A percentile compares a stretch with the other conserved stretches of the same genome.
Conservation (phyloP, 2,113 vertebrate genomes). For the Vombatus ursinus region DNA sequence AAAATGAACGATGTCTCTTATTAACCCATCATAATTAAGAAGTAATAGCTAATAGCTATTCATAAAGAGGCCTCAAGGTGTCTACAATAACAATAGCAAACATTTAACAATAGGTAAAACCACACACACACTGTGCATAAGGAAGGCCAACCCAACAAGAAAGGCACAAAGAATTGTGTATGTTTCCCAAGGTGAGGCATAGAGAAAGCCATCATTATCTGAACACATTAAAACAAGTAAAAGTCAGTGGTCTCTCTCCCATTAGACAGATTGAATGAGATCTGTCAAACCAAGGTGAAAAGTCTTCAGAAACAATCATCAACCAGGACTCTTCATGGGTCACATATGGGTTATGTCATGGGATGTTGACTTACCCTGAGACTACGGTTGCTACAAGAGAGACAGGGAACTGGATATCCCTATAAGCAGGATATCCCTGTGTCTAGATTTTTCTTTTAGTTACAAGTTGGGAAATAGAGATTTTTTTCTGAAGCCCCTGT, state of each 20-base stretch:
- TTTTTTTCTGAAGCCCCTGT: constrained; percentile 61
- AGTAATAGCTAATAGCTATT: constrained; percentile 67
- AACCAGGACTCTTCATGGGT: not conserved
- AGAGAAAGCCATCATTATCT: not conserved
- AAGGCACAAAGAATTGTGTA: not conserved
- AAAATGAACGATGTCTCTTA: constrained; percentile 75
- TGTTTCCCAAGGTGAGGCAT: not conserved
- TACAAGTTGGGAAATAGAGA: constrained; percentile 61
- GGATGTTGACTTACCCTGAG: not conserved
- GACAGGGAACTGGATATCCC: constrained; percentile 16
- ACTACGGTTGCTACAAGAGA: constrained; percentile 39
- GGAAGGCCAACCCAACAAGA: not conserved
- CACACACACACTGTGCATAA: constrained; percentile 57
- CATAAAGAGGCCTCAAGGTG: constrained; percentile 66
- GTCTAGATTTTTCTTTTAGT: constrained; percentile 50
- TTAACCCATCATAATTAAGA: constrained; percentile 77
- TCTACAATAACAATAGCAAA: constrained; percentile 59
- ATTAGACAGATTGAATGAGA: not conserved
- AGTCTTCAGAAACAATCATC: constrained; percentile 4
- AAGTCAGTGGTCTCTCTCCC: constrained; percentile 7
- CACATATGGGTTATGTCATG: constrained; percentile 59
- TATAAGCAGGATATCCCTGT: constrained; percentile 56
- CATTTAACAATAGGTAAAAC: constrained; percentile 56
- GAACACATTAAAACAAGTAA: constrained; percentile 5
- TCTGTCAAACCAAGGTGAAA: constrained; percentile 34